phyloP scores from a whole-genome alignment of 2,888 invertebrate species.

The Andrena flavipes region DNA sequence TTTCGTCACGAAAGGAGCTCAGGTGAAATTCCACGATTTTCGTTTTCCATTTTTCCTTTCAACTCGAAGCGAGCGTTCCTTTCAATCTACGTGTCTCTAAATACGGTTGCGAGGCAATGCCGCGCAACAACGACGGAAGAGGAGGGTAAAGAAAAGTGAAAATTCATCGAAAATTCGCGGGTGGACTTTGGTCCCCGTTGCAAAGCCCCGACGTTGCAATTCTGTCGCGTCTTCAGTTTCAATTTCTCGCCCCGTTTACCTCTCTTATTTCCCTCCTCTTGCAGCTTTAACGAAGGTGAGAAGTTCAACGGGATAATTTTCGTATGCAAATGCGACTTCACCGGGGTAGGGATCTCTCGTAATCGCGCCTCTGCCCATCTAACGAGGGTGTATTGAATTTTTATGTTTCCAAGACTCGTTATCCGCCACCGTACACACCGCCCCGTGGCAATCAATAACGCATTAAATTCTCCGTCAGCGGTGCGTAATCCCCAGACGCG shows the following conservation, averaged over 20 bases:
- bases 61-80: not conserved
- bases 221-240: constrained; percentile 57
- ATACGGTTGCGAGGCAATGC: not conserved
- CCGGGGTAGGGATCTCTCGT: constrained; percentile 37
- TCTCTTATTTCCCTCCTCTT: constrained; percentile 49
- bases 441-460: constrained; percentile 59
- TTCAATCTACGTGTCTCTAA: not conserved
- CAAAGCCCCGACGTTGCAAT: constrained; percentile 33
- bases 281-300: constrained; percentile 64
- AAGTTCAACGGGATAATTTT: constrained; percentile 65
- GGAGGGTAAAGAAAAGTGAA: not conserved
- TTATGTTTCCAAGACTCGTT: constrained; percentile 57
- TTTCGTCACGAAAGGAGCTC: too few relatives aligned
- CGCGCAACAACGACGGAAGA: not conserved
- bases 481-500: not conserved
- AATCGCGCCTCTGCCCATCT: constrained; percentile 55
- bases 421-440: constrained; percentile 17
- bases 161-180: constrained; percentile 34
- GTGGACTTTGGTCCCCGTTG: constrained; percentile 1
- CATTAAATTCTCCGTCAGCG: constrained; percentile 58
- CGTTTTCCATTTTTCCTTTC: not conserved
- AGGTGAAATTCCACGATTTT: not conserved
- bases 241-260: constrained; percentile 59
- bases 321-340: constrained; percentile 60
- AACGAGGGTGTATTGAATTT: constrained; percentile 65